Percentiles rank a stretch among this genome's conserved stretches.
Conservation (phyloP, 1,140 invertebrate species). For the Zeugodacus cucurbitae region DNA sequence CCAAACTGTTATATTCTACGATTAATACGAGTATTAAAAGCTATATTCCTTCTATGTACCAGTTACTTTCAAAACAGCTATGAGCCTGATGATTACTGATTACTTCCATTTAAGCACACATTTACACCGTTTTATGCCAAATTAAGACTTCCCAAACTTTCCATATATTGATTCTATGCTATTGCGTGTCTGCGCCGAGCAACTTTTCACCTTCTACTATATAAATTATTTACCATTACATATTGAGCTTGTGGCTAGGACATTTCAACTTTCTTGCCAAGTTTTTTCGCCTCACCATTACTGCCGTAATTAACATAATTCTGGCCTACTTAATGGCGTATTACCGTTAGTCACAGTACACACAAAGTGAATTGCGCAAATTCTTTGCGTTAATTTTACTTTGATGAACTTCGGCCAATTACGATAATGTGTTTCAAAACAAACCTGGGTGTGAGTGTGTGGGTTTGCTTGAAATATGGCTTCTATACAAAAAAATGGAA, state of each 20-base stretch:
- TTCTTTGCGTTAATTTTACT: background rate
- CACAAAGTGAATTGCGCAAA: background rate
- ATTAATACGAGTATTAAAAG: no score
- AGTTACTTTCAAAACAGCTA: no score
- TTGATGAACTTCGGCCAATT: background rate
- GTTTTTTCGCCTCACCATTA: background rate
- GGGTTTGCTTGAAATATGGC: no score
- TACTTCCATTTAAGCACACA: no score
- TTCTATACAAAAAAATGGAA: background rate
- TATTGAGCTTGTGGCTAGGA: no score
- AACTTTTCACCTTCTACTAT: background rate
- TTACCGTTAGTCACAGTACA: background rate
- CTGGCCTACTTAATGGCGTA: background rate
- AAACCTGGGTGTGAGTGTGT: background rate
- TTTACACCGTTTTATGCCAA: no score
- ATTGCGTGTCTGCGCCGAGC: background rate
- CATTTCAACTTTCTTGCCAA: background rate
- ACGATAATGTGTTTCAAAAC: background rate
- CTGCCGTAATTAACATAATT: background rate
- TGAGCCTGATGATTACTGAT: no score
- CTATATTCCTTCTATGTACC: no score
- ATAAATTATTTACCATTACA: background rate
- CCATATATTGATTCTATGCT: background rate
- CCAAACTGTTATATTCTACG: no score
- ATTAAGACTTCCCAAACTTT: no score